Conservation (phyloP, 2,888 invertebrate species). For the Cataglyphis albicans region DNA sequence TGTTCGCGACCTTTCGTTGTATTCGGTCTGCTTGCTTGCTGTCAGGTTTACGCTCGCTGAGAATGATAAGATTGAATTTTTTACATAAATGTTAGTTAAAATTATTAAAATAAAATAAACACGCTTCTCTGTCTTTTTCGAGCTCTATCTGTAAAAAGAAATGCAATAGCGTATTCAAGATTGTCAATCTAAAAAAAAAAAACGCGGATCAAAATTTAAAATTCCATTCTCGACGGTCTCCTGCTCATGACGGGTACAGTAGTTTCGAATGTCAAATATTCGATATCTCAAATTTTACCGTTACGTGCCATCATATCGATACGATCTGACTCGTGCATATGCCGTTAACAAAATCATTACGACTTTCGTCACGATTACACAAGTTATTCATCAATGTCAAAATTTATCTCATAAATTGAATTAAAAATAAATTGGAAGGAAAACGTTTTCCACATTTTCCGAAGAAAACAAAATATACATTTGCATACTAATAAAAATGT, state of each 20-base stretch:
- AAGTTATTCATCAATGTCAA: neutral
- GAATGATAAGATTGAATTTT: neutral
- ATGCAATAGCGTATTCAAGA: slow-evolving; percentile 34
- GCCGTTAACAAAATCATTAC: slow-evolving; percentile 20
- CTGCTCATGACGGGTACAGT: slow-evolving; percentile 46
- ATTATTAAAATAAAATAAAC: slow-evolving; percentile 3
- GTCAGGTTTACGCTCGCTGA: neutral
- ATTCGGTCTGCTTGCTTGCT: neutral
- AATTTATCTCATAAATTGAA: neutral
- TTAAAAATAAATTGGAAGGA: neutral
- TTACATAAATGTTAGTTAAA: slow-evolving; percentile 7
- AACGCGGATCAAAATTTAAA: slow-evolving; percentile 14
- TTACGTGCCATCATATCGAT: slow-evolving; percentile 20
- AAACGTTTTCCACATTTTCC: neutral
- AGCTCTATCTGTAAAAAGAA: neutral
- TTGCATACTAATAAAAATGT: neutral
- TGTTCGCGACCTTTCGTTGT: neutral
- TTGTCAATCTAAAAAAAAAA: slow-evolving; percentile 19
- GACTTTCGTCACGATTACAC: neutral
- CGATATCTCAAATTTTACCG: slow-evolving; percentile 34
- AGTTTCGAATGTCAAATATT: slow-evolving; percentile 37
- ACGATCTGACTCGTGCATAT: neutral
- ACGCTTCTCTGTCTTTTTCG: neutral
- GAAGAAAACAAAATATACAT: neutral
- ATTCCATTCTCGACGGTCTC: slow-evolving; percentile 11